Base-by-base conservation (phyloP, 1,140 invertebrate genomes). In the Psix sp. region DNA sequence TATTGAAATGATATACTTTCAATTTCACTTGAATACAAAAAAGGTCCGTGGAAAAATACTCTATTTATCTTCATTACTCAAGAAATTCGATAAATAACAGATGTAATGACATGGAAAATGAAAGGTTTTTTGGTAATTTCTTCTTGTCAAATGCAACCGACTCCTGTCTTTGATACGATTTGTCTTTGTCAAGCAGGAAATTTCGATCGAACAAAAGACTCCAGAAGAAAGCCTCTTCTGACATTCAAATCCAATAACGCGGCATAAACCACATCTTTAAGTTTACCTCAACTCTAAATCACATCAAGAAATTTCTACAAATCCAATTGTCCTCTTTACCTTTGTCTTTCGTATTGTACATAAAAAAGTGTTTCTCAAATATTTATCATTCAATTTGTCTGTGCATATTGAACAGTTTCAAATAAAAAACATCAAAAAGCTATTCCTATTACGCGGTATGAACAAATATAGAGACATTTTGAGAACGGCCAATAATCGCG, bases 161-260 rank as follows among this genome's bases (percentile, higher is more conserved):
- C 54, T 57, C 48, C 17, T 40, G 49, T 57, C 52, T 63, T 63
- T 63, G 51, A 51, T 62, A 49, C 45, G 51, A 56, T 56, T 54
- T 45, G 38, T 38, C 14, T 31, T 24, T 24, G 26, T 11, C 6
- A 24, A 14, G 36, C 15, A 38, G 17, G 38, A 38, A 59, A 29
- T 21, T 43, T 67, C 46, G 38, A 68, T 59, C 54, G 40, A 18
- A 36, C 13, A 52, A 45, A 29, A 20, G 14, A 33, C 49, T 40
- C 36, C 5, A 5, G 18, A 40, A 17, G 24, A 11, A 7, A 54
- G 33, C 17, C 35, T 2, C 36, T 56, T 42, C 10, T 1, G 11
- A 10, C 9, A 56, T 42, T 29, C 26, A 20, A 35, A 42, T 29
- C 6, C n/a, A 33, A 56, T 56, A 33, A 40, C 21, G 14, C 3